Evolutionary conservation across 2,888 invertebrate species (phyloP), one percentile per base, ranked within the genome.

Genomic region (Spilarctia lutea): DNA sequence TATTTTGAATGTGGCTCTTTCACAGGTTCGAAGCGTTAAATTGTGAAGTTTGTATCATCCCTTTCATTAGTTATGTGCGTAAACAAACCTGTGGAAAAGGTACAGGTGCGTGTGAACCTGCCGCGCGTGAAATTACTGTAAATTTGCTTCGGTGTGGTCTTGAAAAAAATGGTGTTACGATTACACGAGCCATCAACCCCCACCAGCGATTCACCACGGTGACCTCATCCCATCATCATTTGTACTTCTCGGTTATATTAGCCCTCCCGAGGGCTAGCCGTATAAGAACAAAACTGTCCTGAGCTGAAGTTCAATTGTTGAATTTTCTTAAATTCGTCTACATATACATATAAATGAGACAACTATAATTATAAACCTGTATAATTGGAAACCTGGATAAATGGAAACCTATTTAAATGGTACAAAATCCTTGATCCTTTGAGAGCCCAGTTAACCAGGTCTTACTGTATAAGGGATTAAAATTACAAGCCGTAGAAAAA

Each of bases 111-210:
- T 94, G 94, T 93, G 94, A 94, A 93, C 91, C 86, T 89, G 84
- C 91, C 90, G 90, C 87, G 92, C 95, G 94, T 96, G 96, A 96
- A 96, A 95, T 96, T 91, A 91, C 89, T 91, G 93, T 93, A 92
- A 93, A 93, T 93, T 93, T 91, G 91, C 91, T 91, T 89, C 94
- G 94, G 96, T 96, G 96, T 96, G 96, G 95, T 95, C 95, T 91
- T 85, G 85, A 89, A 87, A 92, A 93, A 94, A 93, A 91, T 83
- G 76, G 85, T 90, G 89, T 91, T 88, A 91, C 92, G 91, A 93
- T 94, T 93, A 93, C 93, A 93, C 92, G 91, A 93, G 88, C 90
- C 91, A 93, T 94, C 94, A 92, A 94, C 95, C 95, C 94, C 89
- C 87, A 89, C 85, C 86, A 86, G 76, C 85, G 90, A 95, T 95